Evolutionary conservation across 2,888 invertebrate genomes (phyloP).

Genomic region (Leptinotarsa peninsularis): DNA sequence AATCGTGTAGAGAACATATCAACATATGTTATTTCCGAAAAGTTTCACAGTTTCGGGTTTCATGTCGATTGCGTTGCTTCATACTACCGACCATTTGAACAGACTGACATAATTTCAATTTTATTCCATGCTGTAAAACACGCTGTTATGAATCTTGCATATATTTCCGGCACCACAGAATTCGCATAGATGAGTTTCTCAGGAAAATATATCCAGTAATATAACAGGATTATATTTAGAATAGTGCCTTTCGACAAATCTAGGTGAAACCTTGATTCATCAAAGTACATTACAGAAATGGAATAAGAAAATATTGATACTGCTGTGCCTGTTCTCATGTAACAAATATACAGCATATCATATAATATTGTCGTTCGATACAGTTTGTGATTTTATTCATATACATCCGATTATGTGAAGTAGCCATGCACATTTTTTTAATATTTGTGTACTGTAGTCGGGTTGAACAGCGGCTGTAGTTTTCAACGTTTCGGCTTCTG

Average conservation of each 20-base stretch:
- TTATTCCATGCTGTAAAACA: no score
- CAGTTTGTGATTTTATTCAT: no score
- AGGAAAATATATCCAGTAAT: neutral
- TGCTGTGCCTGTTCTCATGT: no score
- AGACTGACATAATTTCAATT: neutral
- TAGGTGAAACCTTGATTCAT: neutral
- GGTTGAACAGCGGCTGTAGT: no score
- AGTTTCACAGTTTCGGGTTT: neutral
- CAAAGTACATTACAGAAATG: slow-evolving; percentile 2
- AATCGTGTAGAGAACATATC: neutral
- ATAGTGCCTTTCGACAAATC: neutral
- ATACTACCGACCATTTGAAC: neutral
- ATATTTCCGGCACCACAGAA: neutral
- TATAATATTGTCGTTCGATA: no score
- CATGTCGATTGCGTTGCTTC: neutral
- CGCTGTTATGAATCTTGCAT: neutral
- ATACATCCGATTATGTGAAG: no score
- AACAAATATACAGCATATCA: no score
- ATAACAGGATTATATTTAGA: neutral
- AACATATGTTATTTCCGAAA: neutral
- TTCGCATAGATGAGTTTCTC: neutral
- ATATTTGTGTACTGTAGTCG: no score
- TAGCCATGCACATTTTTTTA: no score
- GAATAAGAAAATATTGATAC: no score
- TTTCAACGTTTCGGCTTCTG: no score